Conservation (phyloP, 1,140 invertebrate species). For the Papilio machaon region DNA sequence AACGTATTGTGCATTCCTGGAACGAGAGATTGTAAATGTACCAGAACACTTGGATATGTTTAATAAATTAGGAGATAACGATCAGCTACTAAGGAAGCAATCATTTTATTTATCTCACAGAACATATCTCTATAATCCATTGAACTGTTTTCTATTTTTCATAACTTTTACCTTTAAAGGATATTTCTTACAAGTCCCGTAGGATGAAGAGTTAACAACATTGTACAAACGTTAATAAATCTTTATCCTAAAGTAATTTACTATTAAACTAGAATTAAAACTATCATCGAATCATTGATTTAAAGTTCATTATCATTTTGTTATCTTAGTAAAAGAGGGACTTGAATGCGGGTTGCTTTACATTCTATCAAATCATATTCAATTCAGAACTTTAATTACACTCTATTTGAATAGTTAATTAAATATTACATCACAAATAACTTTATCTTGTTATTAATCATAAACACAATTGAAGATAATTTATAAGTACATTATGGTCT, state of each 20-base stretch:
- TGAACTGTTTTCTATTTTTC: neutral
- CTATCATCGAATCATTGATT: neutral
- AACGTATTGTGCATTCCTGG: neutral
- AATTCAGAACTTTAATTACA: constrained; percentile 12
- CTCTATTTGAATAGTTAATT: constrained; percentile 4
- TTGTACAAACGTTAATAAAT: neutral
- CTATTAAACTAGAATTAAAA: neutral
- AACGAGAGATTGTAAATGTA: neutral
- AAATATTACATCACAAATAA: neutral
- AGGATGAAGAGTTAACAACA: neutral
- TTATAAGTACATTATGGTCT: neutral
- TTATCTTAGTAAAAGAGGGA: neutral
- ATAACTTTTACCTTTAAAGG: neutral
- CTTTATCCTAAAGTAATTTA: neutral
- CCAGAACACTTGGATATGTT: neutral
- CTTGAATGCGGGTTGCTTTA: neutral
- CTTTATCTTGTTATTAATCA: constrained; percentile 4
- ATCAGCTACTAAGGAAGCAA: neutral
- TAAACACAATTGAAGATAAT: constrained; percentile 2
- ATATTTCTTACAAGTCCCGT: neutral
- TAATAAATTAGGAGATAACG: neutral
- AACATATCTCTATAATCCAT: neutral
- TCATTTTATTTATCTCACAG: neutral
- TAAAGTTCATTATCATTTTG: neutral
- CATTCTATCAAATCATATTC: neutral